These are phyloP conservation scores for Archocentrus centrarchus DNA, from an alignment of 2,113 vertebrate species.

Conservation along the genomic window DNA sequence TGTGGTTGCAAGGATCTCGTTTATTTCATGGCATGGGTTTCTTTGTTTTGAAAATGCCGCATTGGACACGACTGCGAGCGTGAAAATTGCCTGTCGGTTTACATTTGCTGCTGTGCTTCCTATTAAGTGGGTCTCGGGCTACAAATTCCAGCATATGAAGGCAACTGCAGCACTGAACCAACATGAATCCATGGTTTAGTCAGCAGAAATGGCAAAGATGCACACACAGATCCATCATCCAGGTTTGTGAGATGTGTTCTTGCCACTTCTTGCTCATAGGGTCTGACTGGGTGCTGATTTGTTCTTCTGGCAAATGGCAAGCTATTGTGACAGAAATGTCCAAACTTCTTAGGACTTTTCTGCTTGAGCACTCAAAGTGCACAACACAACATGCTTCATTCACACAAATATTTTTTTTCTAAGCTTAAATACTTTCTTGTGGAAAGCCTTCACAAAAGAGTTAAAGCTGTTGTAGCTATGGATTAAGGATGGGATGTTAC, in stretches of 20 bases:
- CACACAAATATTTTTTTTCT: no score
- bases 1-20: not conserved
- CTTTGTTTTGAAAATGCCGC: not conserved
- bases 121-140: not conserved
- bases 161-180: not conserved
- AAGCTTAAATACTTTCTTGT: no score
- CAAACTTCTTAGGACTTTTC: not conserved
- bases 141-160: not conserved
- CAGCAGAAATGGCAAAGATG: constrained; percentile 20
- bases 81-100: not conserved
- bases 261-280: no score
- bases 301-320: no score
- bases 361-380: no score
- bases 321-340: not conserved
- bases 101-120: not conserved
- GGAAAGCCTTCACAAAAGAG: no score
- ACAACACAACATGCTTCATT: no score
- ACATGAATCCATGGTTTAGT: not conserved
- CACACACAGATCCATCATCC: not conserved
- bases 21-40: constrained; percentile 9
- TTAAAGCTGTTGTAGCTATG: no score
- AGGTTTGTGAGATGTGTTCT: not conserved
- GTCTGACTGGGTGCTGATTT: no score
- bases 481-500: no score
- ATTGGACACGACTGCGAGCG: not conserved